Evolutionary conservation across 2,113 vertebrate genomes (phyloP).

Genomic region (Siniperca chuatsi): DNA sequence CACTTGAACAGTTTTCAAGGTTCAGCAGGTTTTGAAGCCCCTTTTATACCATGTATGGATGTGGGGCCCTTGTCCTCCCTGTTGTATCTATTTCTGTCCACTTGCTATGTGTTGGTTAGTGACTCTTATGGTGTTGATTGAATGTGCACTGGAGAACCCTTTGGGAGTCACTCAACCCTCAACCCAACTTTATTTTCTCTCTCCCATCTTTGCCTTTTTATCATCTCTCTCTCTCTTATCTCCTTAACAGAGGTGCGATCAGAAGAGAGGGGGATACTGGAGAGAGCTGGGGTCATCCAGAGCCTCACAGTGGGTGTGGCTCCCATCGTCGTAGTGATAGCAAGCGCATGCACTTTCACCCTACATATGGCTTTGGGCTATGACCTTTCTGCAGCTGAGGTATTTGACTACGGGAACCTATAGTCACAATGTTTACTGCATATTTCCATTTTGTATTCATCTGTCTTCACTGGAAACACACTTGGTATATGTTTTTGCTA

Average conservation of each 20-base stretch:
- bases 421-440: not conserved
- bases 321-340: conserved; percentile 85
- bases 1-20: conserved; percentile 65
- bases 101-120: conserved; percentile 22
- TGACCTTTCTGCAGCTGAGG: conserved; percentile 87
- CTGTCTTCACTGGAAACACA: not conserved
- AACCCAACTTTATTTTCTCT: conserved; percentile 5
- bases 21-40: conserved; percentile 61
- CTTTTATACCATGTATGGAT: conserved; percentile 60
- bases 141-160: conserved; percentile 35
- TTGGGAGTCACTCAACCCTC: conserved; percentile 20
- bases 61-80: conserved; percentile 39
- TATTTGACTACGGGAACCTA: conserved; percentile 45
- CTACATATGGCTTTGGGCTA: conserved; percentile 87
- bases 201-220: conserved; percentile 21
- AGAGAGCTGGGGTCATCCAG: conserved; percentile 83
- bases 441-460: not conserved
- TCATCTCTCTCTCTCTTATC: conserved; percentile 41
- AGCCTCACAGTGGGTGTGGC: conserved; percentile 85
- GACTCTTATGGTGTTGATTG: conserved; percentile 53
- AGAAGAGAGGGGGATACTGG: conserved; percentile 83
- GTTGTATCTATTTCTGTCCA: conserved; percentile 55
- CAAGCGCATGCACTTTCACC: conserved; percentile 88
- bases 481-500: not conserved
- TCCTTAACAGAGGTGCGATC: conserved; percentile 80